Conservation (phyloP, 37 sponge, comb jelly and placozoan genomes). For the Bolinopsis microptera region DNA sequence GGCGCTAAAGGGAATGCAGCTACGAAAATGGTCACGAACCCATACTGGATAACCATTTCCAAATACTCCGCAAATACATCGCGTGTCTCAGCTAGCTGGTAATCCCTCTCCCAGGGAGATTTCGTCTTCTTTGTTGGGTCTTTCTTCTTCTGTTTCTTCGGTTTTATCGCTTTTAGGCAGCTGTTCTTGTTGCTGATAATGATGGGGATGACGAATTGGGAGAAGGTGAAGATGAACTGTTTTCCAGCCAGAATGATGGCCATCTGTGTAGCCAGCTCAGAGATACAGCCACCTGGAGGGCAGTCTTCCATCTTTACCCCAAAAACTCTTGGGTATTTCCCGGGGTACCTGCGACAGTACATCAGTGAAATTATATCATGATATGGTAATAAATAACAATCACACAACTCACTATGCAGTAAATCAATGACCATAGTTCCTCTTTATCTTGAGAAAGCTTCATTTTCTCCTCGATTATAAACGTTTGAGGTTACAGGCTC, state of each 20-base stretch:
- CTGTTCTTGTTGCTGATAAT: slow-evolving; percentile 61
- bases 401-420: too few species aligned
- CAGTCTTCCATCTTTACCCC: slow-evolving; percentile 70
- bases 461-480: too few species aligned
- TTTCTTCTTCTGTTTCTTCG: neutral
- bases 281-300: slow-evolving; percentile 88
- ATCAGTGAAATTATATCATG: too few species aligned
- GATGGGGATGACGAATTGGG: slow-evolving; percentile 87
- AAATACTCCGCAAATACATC: slow-evolving; percentile 91
- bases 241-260: slow-evolving; percentile 89
- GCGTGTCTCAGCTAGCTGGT: slow-evolving; percentile 73
- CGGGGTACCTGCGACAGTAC: neutral
- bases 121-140: neutral
- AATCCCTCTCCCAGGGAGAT: slow-evolving; percentile 94
- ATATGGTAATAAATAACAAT: too few species aligned
- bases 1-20: slow-evolving; percentile 61
- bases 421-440: too few species aligned
- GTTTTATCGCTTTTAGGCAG: slow-evolving; percentile 27
- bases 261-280: slow-evolving; percentile 93
- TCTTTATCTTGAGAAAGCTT: too few species aligned
- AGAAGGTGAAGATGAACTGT: slow-evolving; percentile 84
- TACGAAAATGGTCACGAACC: slow-evolving; percentile 42
- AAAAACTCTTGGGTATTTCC: neutral
- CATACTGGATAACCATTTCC: slow-evolving; percentile 74
- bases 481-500: too few species aligned